These are phyloP conservation scores for Caenorhabditis sp. DNA, from an alignment of 2,888 invertebrate species.

Conservation along the genomic window DNA sequence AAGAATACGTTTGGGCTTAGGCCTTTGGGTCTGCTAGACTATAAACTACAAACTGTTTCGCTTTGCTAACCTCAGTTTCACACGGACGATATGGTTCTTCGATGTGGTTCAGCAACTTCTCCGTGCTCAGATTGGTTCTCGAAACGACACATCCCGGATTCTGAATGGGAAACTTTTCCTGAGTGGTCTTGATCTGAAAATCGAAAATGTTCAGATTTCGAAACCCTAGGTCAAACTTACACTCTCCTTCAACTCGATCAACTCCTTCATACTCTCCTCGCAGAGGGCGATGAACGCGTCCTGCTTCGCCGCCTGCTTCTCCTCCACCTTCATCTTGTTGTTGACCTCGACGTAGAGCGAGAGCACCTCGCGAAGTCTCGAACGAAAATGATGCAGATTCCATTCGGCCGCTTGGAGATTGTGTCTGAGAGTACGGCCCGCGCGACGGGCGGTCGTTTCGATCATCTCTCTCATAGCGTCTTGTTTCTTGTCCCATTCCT, in stretches of 20 bases:
- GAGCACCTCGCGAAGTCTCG: constrained; percentile 9
- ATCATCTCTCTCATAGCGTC: not conserved
- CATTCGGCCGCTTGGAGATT: not conserved
- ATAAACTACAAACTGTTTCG: too few relatives aligned
- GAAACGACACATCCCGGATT: not conserved
- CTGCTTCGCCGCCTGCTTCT: constrained; percentile 7
- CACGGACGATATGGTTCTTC: constrained; percentile 12
- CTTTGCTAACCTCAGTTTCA: constrained; percentile 32
- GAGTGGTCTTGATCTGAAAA: not conserved
- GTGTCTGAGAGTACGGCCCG: not conserved
- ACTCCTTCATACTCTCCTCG: not conserved
- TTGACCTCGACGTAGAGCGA: constrained; percentile 37
- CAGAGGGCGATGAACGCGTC: constrained; percentile 15
- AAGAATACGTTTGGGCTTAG: not conserved
- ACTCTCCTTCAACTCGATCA: constrained; percentile 7
- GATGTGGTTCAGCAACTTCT: not conserved
- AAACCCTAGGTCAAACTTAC: not conserved
- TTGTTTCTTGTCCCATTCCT: not conserved
- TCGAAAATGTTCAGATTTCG: not conserved
- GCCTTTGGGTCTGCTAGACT: not conserved
- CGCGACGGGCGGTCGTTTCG: too few relatives aligned
- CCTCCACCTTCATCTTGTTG: constrained; percentile 21
- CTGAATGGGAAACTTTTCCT: not conserved
- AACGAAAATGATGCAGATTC: not conserved
- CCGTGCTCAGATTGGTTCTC: constrained; percentile 2